phyloP scores from a whole-genome alignment of 2,113 vertebrate genomes.

The Uropsilus gracilis region DNA sequence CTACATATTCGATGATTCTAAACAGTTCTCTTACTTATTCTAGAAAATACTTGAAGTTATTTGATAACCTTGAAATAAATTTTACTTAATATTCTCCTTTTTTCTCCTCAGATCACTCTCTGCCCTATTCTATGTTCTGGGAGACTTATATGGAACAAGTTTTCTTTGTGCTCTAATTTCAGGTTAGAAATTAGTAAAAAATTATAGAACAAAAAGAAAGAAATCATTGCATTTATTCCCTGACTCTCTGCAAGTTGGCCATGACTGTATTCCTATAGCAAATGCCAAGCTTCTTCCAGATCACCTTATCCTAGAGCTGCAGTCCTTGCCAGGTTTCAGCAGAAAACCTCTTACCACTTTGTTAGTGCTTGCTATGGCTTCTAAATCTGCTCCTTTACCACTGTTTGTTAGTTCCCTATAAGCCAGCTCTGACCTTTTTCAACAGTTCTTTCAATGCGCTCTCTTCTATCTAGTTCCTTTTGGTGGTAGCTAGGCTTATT shows the following conservation, averaged over 20 bases:
- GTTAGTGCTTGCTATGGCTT: not conserved
- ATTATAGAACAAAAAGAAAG: not conserved
- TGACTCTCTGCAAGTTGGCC: not conserved
- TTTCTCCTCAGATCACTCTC: not conserved
- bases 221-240: not conserved
- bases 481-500: not conserved
- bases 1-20: not conserved
- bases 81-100: not conserved
- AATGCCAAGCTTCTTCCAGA: not conserved
- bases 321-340: not conserved
- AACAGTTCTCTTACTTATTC: slow-evolving; percentile 11
- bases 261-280: not conserved
- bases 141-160: not conserved
- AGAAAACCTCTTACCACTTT: not conserved
- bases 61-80: not conserved
- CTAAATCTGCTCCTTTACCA: no score
- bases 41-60: not conserved
- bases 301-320: not conserved
- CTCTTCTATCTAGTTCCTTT: not conserved
- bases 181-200: not conserved
- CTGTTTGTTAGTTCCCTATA: not conserved
- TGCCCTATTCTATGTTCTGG: not conserved
- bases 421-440: not conserved
- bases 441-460: not conserved
- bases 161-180: not conserved